Evolutionary conservation across 2,888 invertebrate genomes (phyloP), one percentile per base, ranked within the genome.

Genomic region (Orgyia antiqua): DNA sequence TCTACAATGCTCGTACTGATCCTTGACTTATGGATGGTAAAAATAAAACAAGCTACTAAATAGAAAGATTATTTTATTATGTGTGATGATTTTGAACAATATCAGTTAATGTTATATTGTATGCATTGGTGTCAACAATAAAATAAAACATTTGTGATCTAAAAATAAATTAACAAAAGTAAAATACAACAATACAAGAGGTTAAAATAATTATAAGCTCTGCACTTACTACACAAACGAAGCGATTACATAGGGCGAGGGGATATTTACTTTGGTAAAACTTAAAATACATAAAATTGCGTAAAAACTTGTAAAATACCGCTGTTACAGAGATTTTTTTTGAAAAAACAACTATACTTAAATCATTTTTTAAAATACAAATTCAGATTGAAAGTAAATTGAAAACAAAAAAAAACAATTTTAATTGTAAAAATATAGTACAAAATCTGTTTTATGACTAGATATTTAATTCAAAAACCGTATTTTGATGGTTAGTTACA

Each of bases 81-180:
- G 65, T 74, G 83, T 84, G 83, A 80, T 77, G 80, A 76, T 77
- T 63, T 73, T 67, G 72, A 83, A 77, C 77, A 78, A 75, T 79
- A 82, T 71, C 71, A 71, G 70, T 77, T 76, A 80, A 75, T 74
- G 74, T 76, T 78, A 80, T 58, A 75, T 71, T 63, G 63, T 67
- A 79, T 70, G 71, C 74, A 68, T 70, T 71, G 68, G 79, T 82
- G 79, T 74, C 78, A 80, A 83, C 79, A 79, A 79, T 68, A 75
- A 75, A 83, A 79, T 79, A 77, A 86, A 76, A 76, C 75, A 71
- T 78, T 77, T 83, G 86, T 86, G 86, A 82, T 69, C 68, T 51
- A 78, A 72, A 77, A 83, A 78, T 82, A 84, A 83, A 80, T 82
- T 80, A 84, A 83, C 83, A 82, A 79, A 78, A 75, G 64, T 77